A percentile compares a stretch with the other conserved stretches of the same genome.
Conservation (phyloP, 1,140 invertebrate species). For the Anastatus disparis region DNA sequence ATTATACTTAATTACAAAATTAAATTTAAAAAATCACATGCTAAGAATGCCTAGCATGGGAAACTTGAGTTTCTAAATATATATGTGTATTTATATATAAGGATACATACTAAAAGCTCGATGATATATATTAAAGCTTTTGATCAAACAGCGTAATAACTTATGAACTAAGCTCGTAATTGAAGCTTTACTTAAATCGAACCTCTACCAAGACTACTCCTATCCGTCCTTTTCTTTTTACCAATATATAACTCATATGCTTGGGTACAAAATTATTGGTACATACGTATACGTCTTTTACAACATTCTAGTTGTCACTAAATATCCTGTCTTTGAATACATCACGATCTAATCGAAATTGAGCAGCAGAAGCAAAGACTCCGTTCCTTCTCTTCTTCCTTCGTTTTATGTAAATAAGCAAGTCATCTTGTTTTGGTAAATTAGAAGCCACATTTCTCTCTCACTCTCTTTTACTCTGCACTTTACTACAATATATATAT, state of each 20-base stretch:
- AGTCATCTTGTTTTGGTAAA: neutral
- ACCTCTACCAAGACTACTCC: slow-evolving; percentile 36
- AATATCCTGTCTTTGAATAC: no score
- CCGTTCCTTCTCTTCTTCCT: neutral
- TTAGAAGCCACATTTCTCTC: neutral
- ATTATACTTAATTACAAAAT: no score
- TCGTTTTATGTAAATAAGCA: neutral
- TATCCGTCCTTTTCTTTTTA: slow-evolving; percentile 1
- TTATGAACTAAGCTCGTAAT: slow-evolving; percentile 49
- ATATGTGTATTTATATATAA: no score
- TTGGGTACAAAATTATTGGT: no score
- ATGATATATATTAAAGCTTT: slow-evolving; percentile 47
- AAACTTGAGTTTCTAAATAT: no score
- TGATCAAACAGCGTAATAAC: slow-evolving; percentile 55
- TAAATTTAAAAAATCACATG: no score
- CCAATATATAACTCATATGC: neutral
- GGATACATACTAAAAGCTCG: neutral
- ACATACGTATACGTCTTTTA: no score
- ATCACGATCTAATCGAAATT: no score
- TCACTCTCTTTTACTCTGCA: neutral
- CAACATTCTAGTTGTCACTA: no score
- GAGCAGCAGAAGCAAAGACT: no score
- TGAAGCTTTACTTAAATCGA: slow-evolving; percentile 48
- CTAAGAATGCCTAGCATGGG: no score
- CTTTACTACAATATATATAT: neutral